Percentiles rank a stretch among this genome's conserved stretches.
Conservation (phyloP, 2,888 invertebrate species). For the Unio delphinus region DNA sequence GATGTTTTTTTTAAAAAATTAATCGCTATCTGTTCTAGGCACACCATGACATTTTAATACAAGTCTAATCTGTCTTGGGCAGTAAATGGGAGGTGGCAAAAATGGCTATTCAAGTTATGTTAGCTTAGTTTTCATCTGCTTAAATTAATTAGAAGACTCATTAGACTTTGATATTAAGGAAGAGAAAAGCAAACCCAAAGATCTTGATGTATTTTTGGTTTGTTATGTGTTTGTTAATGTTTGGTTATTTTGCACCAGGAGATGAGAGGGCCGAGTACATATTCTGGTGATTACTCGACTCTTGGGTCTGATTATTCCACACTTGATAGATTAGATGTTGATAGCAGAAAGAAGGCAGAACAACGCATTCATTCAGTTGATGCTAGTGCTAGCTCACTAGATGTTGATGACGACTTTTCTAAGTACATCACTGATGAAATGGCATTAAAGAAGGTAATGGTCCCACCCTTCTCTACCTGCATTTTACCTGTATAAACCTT, state of each 20-base stretch:
- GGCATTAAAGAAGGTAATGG: slow-evolving; percentile 57
- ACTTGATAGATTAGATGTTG: slow-evolving; percentile 37
- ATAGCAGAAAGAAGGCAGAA: slow-evolving; percentile 19
- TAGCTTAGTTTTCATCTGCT: too few relatives aligned
- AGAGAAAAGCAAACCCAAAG: not conserved
- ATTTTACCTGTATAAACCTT: too few relatives aligned
- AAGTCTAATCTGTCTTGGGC: too few relatives aligned
- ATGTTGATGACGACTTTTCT: slow-evolving; percentile 54
- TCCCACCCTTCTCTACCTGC: too few relatives aligned
- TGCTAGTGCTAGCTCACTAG: slow-evolving; percentile 55
- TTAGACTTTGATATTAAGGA: too few relatives aligned
- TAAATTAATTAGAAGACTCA: too few relatives aligned
- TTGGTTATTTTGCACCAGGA: slow-evolving; percentile 17
- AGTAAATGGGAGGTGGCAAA: too few relatives aligned
- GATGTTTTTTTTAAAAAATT: too few relatives aligned
- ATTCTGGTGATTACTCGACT: slow-evolving; percentile 49
- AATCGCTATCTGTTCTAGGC: too few relatives aligned
- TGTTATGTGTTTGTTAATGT: slow-evolving; percentile 5
- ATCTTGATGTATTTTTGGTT: slow-evolving; percentile 6
- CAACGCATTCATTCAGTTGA: slow-evolving; percentile 45
- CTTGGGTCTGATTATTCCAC: slow-evolving; percentile 55
- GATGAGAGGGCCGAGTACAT: slow-evolving; percentile 35
- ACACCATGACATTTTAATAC: too few relatives aligned
- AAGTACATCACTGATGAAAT: slow-evolving; percentile 46
- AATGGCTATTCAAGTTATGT: too few relatives aligned